Evolutionary conservation across 2,797 vertebrate species (phyloP).

Genomic region (Chanos chanos): DNA sequence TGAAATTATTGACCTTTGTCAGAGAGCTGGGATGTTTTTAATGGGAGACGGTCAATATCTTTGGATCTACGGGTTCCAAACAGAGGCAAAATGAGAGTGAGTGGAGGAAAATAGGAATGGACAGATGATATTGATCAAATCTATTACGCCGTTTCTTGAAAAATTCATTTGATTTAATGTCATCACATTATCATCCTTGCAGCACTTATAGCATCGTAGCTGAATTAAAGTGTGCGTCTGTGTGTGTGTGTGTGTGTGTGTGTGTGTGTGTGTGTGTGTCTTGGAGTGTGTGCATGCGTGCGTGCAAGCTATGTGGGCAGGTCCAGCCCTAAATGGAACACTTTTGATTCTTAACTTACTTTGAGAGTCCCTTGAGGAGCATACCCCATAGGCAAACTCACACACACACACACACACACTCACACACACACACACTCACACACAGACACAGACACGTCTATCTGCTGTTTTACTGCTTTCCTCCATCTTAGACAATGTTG

Average conservation of each 20-base stretch:
- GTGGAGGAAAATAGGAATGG: no score
- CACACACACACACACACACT: conserved; percentile 22
- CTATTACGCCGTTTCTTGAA: no score
- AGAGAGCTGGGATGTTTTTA: no score
- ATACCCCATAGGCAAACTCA: conserved; percentile 54
- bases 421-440: conserved; percentile 28
- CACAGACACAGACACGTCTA: conserved; percentile 1
- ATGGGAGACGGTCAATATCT: no score
- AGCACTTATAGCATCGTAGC: no score
- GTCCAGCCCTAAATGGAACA: conserved; percentile 75
- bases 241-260: background rate
- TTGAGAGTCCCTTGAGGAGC: conserved; percentile 60
- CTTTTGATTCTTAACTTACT: conserved; percentile 70
- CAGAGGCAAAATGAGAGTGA: no score
- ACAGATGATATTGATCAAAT: no score
- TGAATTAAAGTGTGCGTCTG: no score
- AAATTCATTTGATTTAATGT: no score
- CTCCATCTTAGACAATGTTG: conserved; percentile 64
- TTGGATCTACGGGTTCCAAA: no score
- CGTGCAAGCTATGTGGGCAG: conserved; percentile 58
- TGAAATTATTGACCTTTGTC: no score
- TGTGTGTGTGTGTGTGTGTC: conserved; percentile 34
- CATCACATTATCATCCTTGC: no score
- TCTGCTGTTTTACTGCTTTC: conserved; percentile 17
- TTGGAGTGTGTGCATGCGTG: background rate